These are phyloP conservation scores for Anoplophora glabripennis DNA, from an alignment of 1,140 invertebrate genomes.

Conservation along the genomic window DNA sequence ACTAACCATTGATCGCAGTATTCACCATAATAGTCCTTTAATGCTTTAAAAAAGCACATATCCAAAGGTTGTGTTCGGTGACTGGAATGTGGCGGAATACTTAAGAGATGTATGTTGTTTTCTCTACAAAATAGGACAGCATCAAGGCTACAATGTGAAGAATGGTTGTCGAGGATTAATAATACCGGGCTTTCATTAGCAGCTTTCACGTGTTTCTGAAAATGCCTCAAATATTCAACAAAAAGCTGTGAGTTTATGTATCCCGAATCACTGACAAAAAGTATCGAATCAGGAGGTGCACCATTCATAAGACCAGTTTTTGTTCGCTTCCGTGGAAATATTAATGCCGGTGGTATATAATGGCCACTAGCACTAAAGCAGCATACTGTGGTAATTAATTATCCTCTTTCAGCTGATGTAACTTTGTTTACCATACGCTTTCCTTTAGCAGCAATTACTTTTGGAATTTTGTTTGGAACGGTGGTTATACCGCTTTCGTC, in stretches of 20 bases:
- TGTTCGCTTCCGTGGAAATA: conserved; percentile 18
- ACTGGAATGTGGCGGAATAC: conserved; percentile 7
- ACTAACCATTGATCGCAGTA: too few species aligned
- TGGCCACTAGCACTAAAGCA: conserved; percentile 25
- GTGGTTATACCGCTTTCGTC: conserved; percentile 13
- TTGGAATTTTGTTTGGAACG: conserved; percentile 47
- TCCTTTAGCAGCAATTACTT: conserved; percentile 37
- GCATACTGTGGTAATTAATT: conserved; percentile 31
- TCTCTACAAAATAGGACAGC: conserved; percentile 2
- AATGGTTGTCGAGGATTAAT: conserved; percentile 20
- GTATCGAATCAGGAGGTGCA: conserved; percentile 15
- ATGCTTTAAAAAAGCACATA: conserved; percentile 6
- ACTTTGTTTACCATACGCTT: conserved; percentile 37
- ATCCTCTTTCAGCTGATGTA: conserved; percentile 37
- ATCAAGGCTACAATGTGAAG: background rate
- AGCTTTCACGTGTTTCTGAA: background rate
- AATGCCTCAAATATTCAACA: conserved; percentile 15
- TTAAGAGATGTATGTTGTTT: conserved; percentile 4
- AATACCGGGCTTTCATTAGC: conserved; percentile 6
- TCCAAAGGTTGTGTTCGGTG: conserved; percentile 17
- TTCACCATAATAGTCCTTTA: too few species aligned
- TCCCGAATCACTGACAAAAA: conserved; percentile 25
- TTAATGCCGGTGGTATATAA: conserved; percentile 1
- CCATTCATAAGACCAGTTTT: conserved; percentile 28
- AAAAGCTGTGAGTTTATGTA: conserved; percentile 23